Evolutionary conservation across 2,888 invertebrate genomes (phyloP).

Genomic region (Eilema depressum): DNA sequence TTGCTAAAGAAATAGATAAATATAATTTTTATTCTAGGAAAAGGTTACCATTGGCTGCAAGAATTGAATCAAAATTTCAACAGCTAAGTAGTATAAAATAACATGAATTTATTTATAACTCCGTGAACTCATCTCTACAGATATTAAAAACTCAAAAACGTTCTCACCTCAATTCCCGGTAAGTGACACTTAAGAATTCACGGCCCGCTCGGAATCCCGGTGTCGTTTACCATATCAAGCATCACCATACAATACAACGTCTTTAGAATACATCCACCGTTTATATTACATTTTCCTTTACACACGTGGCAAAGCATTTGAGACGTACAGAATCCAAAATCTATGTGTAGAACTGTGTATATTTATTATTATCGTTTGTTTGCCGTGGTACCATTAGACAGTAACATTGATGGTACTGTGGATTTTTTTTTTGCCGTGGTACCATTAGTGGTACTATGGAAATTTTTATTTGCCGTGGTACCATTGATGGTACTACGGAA

Average conservation of each 20-base stretch:
- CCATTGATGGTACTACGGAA: no score
- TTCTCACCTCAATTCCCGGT: slow-evolving; percentile 15
- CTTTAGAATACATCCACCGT: slow-evolving; percentile 8
- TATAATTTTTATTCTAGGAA: no score
- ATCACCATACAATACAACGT: slow-evolving; percentile 10
- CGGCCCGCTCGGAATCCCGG: slow-evolving; percentile 20
- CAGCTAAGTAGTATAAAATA: no score
- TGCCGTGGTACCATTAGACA: no score
- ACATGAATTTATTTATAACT: not conserved
- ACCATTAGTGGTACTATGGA: no score
- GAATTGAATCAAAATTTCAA: no score
- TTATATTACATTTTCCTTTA: slow-evolving; percentile 11
- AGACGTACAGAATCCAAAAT: not conserved
- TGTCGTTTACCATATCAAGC: slow-evolving; percentile 17
- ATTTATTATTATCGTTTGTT: no score
- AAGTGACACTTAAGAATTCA: slow-evolving; percentile 21
- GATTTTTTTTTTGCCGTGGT: no score
- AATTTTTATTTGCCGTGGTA: no score
- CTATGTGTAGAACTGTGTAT: not conserved
- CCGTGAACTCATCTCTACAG: not conserved
- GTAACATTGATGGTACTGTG: no score
- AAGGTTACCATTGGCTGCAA: no score
- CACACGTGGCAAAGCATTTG: slow-evolving; percentile 8
- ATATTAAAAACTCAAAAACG: slow-evolving; percentile 3
- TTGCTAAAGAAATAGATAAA: no score